phyloP scores from a whole-genome alignment of 35 echinoderm and acorn worm species.

The Heliocidaris erythrogramma region DNA sequence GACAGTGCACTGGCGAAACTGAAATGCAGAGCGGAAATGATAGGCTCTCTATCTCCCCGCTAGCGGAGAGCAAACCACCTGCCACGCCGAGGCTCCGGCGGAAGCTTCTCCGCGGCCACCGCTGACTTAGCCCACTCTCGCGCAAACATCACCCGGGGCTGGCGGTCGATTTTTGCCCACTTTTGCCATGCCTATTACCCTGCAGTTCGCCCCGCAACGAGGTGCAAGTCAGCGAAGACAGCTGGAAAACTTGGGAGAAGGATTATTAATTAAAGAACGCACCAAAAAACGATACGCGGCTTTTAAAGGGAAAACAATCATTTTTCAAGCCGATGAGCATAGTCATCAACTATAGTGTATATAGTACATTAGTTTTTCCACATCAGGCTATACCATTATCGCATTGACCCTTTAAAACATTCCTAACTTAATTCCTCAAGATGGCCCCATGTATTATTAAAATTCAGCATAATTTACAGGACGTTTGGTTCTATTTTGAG shows the following conservation, averaged over 20 bases:
- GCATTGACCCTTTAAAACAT: background rate
- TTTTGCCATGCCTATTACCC: slow-evolving; percentile 19
- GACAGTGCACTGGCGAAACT: slow-evolving; percentile 42
- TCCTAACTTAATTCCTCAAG: background rate
- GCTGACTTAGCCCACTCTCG: slow-evolving; percentile 48
- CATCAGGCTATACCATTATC: background rate
- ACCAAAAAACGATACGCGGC: background rate
- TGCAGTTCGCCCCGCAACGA: background rate
- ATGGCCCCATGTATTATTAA: background rate
- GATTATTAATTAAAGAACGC: slow-evolving; percentile 55
- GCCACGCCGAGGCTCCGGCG: slow-evolving; percentile 48
- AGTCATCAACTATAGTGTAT: background rate
- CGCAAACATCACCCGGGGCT: slow-evolving; percentile 37
- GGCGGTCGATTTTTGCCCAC: slow-evolving; percentile 33
- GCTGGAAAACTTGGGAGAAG: background rate
- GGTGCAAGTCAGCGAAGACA: background rate
- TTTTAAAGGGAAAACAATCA: slow-evolving; percentile 35
- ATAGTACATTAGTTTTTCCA: background rate
- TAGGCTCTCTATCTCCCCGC: slow-evolving; percentile 28
- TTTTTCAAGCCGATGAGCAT: background rate
- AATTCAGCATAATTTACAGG: background rate
- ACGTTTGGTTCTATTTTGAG: background rate
- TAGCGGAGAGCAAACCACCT: slow-evolving; percentile 40
- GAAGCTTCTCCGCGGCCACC: slow-evolving; percentile 44
- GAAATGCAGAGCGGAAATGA: slow-evolving; percentile 50